These are phyloP conservation scores for Hycleus cichorii DNA, from an alignment of 1,140 invertebrate genomes.

Conservation along the genomic window DNA sequence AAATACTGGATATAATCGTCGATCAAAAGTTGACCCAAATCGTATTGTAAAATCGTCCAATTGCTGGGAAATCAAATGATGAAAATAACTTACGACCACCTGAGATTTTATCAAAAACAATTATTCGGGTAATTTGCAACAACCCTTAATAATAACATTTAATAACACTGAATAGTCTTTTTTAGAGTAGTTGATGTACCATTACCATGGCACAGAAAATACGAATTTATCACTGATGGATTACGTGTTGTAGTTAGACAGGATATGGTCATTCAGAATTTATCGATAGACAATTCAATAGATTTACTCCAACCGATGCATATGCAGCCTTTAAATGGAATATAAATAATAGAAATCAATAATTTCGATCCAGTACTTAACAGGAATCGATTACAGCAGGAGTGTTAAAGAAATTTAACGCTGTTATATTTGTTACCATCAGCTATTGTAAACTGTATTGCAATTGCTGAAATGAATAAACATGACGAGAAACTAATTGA, in stretches of 20 bases:
- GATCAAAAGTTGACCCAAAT: too few relatives aligned
- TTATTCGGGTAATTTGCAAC: too few relatives aligned
- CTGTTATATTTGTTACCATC: conserved; percentile 47
- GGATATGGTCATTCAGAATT: conserved; percentile 65
- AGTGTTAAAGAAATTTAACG: conserved; percentile 51
- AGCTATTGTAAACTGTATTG: conserved; percentile 1
- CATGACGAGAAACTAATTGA: conserved; percentile 17
- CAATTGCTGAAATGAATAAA: not conserved
- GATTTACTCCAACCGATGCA: conserved; percentile 16
- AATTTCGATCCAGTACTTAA: conserved; percentile 54
- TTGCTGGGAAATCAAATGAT: too few relatives aligned
- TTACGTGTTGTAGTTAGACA: conserved; percentile 63
- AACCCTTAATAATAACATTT: too few relatives aligned
- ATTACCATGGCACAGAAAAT: conserved; percentile 50
- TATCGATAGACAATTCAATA: conserved; percentile 44
- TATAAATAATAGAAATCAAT: conserved; percentile 36
- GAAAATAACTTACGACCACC: too few relatives aligned
- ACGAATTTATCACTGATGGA: conserved; percentile 71
- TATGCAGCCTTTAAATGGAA: conserved; percentile 34
- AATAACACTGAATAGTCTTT: too few relatives aligned
- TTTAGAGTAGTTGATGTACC: too few relatives aligned
- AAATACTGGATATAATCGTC: too few relatives aligned
- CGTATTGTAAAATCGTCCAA: too few relatives aligned
- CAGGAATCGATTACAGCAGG: conserved; percentile 47
- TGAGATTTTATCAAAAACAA: too few relatives aligned